Base-by-base conservation (phyloP, 2,113 vertebrate species). In the Calonectris borealis region DNA sequence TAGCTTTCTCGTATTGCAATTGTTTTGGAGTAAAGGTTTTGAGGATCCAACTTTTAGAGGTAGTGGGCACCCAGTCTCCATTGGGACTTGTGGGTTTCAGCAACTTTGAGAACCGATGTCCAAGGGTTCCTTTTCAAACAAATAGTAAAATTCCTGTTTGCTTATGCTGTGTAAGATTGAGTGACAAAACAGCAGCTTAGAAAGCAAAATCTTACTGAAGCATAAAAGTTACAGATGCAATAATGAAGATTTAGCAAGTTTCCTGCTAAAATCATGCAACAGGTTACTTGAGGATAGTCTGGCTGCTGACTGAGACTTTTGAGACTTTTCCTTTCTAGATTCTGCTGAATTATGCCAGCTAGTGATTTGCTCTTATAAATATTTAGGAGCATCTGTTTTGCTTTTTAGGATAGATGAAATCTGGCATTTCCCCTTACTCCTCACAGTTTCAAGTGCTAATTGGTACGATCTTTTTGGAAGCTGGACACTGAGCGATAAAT, bases 311-410 rank as follows among this genome's bases (percentile, higher is more conserved):
- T 60, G 54, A 86, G 68, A 73, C 75, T 90, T 90, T 29, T 92
- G 44, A 88, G 66, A 77, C 49, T 88, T 65, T 83, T 44, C 32
- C 64, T 68, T 91, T 94, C 80, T 71, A 88, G 48, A 93, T 75
- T 93, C 55, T n/a, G 24, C 55, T 88, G 55, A 86, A 88, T 57
- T 81, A 78, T 29, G 64, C 68, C 62, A 92, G 68, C 51, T 60
- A 84, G 77, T 73, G 60, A 92, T 86, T 81, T 52, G 57, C 22
- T 77, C 83, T 95, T 88, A 92, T 60, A 92, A 95, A 95, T 92
- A 95, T 92, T 96, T 81, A 96, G 91, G 5, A 96, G 80, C 90
- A 96, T 58, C 92, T 95, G 88, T 22, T 93, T 93, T 64, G 55
- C 76, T 76, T 86, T 88, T 86, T 69, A 88, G 36, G 12, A 75